phyloP scores from a whole-genome alignment of 2,113 vertebrate species.

The Tragelaphus buxtoni region DNA sequence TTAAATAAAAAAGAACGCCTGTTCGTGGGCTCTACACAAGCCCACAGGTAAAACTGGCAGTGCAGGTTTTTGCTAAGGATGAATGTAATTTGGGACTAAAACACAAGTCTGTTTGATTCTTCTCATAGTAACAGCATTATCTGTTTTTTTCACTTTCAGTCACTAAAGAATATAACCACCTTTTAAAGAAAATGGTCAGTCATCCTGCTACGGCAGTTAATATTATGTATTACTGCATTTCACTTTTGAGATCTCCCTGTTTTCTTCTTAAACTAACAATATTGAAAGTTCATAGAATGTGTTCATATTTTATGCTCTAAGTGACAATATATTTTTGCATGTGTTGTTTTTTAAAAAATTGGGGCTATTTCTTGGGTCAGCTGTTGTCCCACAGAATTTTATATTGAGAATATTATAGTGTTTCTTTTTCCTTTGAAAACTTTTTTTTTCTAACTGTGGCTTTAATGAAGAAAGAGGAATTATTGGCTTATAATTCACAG shows the following conservation, averaged over 20 bases:
- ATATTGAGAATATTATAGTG: background rate
- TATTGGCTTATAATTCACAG: background rate
- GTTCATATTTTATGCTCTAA: background rate
- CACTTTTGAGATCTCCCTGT: background rate
- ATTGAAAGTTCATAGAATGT: background rate
- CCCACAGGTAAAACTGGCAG: background rate
- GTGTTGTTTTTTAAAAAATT: background rate
- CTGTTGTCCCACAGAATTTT: background rate
- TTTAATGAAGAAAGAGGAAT: background rate
- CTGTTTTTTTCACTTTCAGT: background rate
- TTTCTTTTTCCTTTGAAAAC: background rate
- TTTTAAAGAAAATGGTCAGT: background rate
- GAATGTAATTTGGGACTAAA: background rate
- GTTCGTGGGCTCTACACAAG: background rate
- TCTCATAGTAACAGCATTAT: accelerated
- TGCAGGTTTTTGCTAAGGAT: background rate
- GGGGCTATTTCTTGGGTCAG: background rate
- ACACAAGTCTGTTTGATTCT: background rate
- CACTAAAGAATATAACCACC: background rate
- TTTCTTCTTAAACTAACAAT: background rate
- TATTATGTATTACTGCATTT: background rate
- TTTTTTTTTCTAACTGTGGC: background rate
- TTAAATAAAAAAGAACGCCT: background rate
- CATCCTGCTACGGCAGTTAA: background rate
- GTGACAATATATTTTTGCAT: background rate